Percentiles rank a stretch among this genome's conserved stretches.
These are phyloP conservation scores for Pachliopta kotzebuea DNA, from an alignment of 2,888 invertebrate species.

Conservation along the genomic window DNA sequence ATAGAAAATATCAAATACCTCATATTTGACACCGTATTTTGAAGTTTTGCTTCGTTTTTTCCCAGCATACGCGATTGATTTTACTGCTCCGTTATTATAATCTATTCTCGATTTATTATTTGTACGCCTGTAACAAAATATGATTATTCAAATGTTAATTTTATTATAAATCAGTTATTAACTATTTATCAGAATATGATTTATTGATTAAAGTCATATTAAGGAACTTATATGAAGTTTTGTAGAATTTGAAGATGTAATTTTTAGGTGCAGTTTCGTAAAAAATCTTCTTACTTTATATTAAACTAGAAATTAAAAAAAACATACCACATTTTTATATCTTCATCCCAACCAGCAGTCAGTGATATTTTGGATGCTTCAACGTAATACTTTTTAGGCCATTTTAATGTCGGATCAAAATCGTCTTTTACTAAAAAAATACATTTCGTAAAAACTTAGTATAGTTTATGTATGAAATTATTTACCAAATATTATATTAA, in stretches of 20 bases:
- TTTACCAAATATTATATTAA: too few relatives aligned
- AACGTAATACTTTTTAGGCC: conserved; percentile 47
- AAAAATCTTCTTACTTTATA: not conserved
- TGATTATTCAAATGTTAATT: too few relatives aligned
- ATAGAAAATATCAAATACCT: conserved; percentile 35
- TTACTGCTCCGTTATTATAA: conserved; percentile 51
- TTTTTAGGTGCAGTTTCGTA: too few relatives aligned
- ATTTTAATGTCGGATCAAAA: conserved; percentile 37
- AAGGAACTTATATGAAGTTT: too few relatives aligned
- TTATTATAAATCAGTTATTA: too few relatives aligned
- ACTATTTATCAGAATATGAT: not conserved
- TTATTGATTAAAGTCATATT: not conserved
- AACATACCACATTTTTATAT: conserved; percentile 51
- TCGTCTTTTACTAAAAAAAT: conserved; percentile 25
- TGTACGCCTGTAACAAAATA: conserved; percentile 43
- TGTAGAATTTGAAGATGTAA: too few relatives aligned
- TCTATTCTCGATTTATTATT: conserved; percentile 46
- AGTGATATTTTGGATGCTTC: conserved; percentile 48
- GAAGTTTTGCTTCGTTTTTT: conserved; percentile 21
- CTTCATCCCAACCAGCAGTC: conserved; percentile 48
- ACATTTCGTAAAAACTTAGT: not conserved
- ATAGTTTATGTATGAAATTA: not conserved
- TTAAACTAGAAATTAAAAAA: not conserved
- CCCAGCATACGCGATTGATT: conserved; percentile 34
- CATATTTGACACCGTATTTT: conserved; percentile 36